Evolutionary conservation across 1,140 invertebrate genomes (phyloP), one percentile per base, ranked within the genome.

Genomic region (Teleopsis dalmanni): DNA sequence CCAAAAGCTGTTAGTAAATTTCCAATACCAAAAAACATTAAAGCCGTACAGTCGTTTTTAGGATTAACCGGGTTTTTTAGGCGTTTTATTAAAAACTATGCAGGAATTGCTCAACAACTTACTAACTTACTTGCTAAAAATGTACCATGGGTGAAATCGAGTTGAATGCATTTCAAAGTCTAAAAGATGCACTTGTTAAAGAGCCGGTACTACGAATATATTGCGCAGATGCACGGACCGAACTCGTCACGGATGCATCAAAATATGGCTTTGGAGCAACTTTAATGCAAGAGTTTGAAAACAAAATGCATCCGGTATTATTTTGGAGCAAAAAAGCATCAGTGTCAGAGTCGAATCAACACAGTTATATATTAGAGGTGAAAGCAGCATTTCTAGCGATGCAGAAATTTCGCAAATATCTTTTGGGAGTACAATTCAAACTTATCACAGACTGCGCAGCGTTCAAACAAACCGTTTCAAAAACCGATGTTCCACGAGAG

Each of bases 381-480:
- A 56, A 52, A 44, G 66, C 55, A 3, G 66, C 53, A 35, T 57
- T 57, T 53, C 52, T 7, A 50, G 60, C 63, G 0, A 29, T 72
- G 2, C 62, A 65, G 49, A 50, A 53, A 21, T 71, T 70, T 25
- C 51, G 66, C 8, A 50, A 61, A 13, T 67, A 62, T 29, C 25
- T 72, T 8, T 13, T 70, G 27, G 65, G 62, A 0, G 61, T 58
- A n/a, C 26, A 48, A 13, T 73, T 72, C 36, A 66, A 43, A 44
- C 60, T 60, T 38, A 56, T 69, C 34, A 70, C 42, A 4, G 71
- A 58, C 57, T 72, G 70, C 44, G 62, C 61, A 19, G 65, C 64
- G 0, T 43, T 73, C 0, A 65, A 66, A 25, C 52, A 59, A 2
- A 67, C 69, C 18, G 51, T 62, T 44, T 52, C 34, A 8, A 70